Base-by-base conservation (phyloP, 2,113 vertebrate genomes). In the Actinemys pallida region DNA sequence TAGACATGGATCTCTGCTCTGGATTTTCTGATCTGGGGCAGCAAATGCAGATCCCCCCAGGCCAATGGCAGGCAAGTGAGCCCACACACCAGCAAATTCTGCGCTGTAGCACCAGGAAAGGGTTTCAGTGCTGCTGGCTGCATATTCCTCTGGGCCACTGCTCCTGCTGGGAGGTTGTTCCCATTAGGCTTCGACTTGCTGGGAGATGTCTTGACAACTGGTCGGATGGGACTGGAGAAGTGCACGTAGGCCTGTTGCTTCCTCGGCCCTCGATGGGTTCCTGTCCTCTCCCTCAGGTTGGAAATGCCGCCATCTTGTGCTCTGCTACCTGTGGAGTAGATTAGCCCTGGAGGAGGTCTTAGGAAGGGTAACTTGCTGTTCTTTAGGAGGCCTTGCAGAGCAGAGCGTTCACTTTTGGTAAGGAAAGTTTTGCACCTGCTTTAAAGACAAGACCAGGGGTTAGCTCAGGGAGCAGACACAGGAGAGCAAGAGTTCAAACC, bases 1-100 rank as follows among this genome's bases (percentile, higher is more conserved):
- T 98, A 98, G 54, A 98, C 95, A 2, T 99, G 98, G 11, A 98
- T 96, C 94, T 98, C 98, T 24, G 96, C 89, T 69, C 98, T 98
- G 57, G 69, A 53, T 31, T 81, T 94, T 53, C 69, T 56, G 6
- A 86, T 57, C 2, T 87, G 82, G 57, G 91, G 69, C 7, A 89
- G 49, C 9, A 89, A 59, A 24, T 89, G 29, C 2, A 24, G 47
- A 27, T 90, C 8, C 1, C 87, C 62, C 6, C 94, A 94, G 3
- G 81, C 92, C 83, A 90, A 86, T 50, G 31, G 95, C 39, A 97
- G 93, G 85, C 98, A 98, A 1, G 97, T 97, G 45, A 83, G 97
- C 76, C 98, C 98, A 8, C 95, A 86, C 47, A 98, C 96, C 1
- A 95, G 96, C 84, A 98, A 92, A 52, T 93, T 84, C 83, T 98